Evolutionary conservation across 2,797 vertebrate genomes (phyloP).

Genomic region (Molossus molossus): DNA sequence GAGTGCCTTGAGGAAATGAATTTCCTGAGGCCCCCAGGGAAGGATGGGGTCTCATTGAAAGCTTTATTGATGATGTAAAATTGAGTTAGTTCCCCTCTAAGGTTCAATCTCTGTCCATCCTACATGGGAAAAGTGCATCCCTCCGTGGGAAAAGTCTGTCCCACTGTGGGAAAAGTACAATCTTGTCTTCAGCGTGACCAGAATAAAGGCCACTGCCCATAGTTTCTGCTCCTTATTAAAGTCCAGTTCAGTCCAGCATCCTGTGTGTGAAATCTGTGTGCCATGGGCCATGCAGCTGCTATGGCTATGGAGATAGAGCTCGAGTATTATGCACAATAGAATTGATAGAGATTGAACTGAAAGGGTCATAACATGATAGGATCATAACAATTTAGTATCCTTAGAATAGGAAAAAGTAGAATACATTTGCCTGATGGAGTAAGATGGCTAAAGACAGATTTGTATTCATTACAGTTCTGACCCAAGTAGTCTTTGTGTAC

Average conservation of each 20-base stretch:
- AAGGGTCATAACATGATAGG: not conserved
- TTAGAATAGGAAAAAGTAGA: not conserved
- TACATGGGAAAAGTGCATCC: not conserved
- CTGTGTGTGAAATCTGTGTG: not conserved
- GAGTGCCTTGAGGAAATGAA: not conserved
- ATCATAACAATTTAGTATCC: not conserved
- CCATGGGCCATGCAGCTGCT: not conserved
- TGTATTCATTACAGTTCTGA: not conserved
- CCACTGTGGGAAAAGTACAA: not conserved
- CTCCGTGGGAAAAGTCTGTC: not conserved
- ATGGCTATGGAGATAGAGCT: not conserved
- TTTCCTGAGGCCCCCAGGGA: not conserved
- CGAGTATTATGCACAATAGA: not conserved
- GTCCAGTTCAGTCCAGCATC: not conserved
- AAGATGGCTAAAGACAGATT: not conserved
- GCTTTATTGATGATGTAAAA: not conserved
- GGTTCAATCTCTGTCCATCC: not conserved
- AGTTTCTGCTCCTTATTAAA: not conserved
- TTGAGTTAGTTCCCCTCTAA: not conserved
- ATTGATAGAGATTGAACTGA: not conserved
- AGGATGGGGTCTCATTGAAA: not conserved
- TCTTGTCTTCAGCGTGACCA: not conserved
- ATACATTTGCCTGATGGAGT: not conserved
- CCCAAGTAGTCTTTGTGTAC: not conserved
- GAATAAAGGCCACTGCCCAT: not conserved